Conservation (phyloP, 2,113 vertebrate genomes). For the Oncorhynchus nerka region DNA sequence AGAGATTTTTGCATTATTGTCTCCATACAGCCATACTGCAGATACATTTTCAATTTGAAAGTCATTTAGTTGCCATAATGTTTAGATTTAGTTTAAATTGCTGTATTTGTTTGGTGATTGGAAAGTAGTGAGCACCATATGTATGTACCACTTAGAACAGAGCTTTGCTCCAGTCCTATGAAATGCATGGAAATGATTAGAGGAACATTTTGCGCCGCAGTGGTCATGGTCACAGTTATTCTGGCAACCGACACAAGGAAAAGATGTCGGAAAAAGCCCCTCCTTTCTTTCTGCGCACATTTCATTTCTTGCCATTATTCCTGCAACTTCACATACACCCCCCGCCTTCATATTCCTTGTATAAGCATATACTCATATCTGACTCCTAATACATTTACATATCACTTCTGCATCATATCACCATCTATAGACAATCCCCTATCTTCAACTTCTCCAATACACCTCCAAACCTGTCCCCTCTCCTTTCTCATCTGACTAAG, state of each 20-base stretch:
- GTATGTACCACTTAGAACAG: constrained; percentile 44
- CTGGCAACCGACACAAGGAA: constrained; percentile 52
- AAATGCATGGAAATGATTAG: constrained; percentile 67
- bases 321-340: constrained; percentile 44
- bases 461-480: too few species aligned
- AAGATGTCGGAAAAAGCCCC: constrained; percentile 26
- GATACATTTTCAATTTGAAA: constrained; percentile 36
- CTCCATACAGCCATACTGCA: constrained; percentile 34
- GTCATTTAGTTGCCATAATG: constrained; percentile 54
- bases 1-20: constrained; percentile 41
- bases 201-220: constrained; percentile 54
- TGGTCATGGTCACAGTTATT: constrained; percentile 61
- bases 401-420: too few species aligned
- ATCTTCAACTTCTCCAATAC: too few species aligned
- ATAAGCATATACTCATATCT: too few species aligned
- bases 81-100: constrained; percentile 59
- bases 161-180: constrained; percentile 51
- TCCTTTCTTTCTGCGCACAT: neutral
- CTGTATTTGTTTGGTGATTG: constrained; percentile 60
- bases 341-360: neutral
- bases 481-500: too few species aligned
- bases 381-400: too few species aligned
- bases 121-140: constrained; percentile 11
- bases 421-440: too few species aligned
- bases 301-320: constrained; percentile 13